phyloP scores from a whole-genome alignment of 2,797 vertebrate species.

The Sebastes aleutianus region DNA sequence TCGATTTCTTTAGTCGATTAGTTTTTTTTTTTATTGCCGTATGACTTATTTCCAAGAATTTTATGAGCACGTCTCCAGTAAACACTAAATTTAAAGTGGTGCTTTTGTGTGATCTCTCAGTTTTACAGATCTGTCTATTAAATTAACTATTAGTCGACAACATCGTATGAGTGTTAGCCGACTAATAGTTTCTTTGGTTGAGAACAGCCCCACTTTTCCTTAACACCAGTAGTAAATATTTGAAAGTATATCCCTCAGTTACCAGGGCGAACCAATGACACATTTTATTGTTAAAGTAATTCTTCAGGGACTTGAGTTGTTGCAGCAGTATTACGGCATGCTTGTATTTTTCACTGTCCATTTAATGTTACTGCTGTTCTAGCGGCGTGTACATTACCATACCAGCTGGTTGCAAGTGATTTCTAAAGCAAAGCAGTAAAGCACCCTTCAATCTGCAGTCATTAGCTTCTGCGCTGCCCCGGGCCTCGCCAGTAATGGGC shows the following conservation, averaged over 20 bases:
- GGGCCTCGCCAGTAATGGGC: conserved; percentile 68
- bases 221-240: conserved; percentile 6
- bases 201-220: neutral
- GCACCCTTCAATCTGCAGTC: conserved; percentile 70
- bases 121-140: too few species aligned
- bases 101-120: too few species aligned
- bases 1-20: too few species aligned
- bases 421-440: conserved; percentile 74
- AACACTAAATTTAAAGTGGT: too few species aligned
- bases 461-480: conserved; percentile 71
- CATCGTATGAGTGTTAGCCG: too few species aligned
- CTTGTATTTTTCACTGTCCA: conserved; percentile 64
- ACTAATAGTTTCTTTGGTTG: too few species aligned
- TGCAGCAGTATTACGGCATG: conserved; percentile 16
- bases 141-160: too few species aligned
- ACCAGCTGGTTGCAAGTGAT: conserved; percentile 63
- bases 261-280: conserved; percentile 25
- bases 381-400: conserved; percentile 57
- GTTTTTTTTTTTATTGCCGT: too few species aligned
- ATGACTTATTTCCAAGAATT: too few species aligned
- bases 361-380: conserved; percentile 48
- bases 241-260: neutral
- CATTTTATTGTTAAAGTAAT: conserved; percentile 3
- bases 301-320: conserved; percentile 45
- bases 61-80: too few species aligned